These are phyloP conservation scores for Ormyrus nitidulus DNA, from an alignment of 2,888 invertebrate genomes.

Conservation along the genomic window DNA sequence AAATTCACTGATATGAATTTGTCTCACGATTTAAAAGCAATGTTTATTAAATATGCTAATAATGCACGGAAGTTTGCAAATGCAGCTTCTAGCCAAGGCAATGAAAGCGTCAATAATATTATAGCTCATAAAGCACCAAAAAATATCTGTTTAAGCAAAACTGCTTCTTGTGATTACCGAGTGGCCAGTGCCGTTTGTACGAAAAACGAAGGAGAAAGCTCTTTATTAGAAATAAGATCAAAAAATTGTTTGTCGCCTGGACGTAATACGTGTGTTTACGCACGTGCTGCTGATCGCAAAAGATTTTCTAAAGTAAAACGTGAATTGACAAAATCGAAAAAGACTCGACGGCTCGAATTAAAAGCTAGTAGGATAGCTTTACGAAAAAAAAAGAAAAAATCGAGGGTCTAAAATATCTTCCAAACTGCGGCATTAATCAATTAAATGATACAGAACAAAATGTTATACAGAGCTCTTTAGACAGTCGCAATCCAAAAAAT, in stretches of 20 bases:
- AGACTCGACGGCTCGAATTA: too few relatives aligned
- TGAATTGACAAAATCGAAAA: too few relatives aligned
- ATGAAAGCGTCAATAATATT: slow-evolving; percentile 15
- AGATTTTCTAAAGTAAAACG: too few relatives aligned
- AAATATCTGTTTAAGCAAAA: slow-evolving; percentile 14
- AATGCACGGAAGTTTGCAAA: not conserved
- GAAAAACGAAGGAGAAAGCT: not conserved
- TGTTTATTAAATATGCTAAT: not conserved
- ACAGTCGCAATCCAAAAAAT: slow-evolving; percentile 1
- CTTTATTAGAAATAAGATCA: not conserved
- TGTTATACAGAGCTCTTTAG: too few relatives aligned
- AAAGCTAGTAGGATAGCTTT: too few relatives aligned
- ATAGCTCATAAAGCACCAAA: not conserved
- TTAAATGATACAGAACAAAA: not conserved
- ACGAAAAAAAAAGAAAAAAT: not conserved
- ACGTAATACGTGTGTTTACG: too few relatives aligned
- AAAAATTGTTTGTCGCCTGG: not conserved
- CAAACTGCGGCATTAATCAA: slow-evolving; percentile 57
- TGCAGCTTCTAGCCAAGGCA: not conserved
- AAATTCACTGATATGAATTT: not conserved
- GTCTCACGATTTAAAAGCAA: slow-evolving; percentile 21
- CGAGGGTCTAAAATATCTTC: slow-evolving; percentile 57
- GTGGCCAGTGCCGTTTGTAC: not conserved
- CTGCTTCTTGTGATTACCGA: not conserved
- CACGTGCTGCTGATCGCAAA: too few relatives aligned